A percentile compares a stretch with the other conserved stretches of the same genome.
Conservation (phyloP, 2,888 invertebrate genomes). For the Arctia plantaginis region DNA sequence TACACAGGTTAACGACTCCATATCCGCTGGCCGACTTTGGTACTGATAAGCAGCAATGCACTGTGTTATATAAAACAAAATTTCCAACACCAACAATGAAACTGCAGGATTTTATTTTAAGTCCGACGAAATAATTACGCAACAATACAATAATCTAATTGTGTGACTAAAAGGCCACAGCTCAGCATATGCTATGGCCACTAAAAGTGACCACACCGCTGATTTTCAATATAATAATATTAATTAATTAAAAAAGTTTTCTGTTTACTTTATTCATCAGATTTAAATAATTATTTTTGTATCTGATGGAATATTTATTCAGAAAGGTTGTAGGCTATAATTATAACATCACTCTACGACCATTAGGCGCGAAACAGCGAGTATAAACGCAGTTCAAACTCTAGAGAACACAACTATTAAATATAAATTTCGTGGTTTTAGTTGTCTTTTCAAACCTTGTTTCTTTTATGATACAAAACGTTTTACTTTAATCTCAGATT, state of each 20-base stretch:
- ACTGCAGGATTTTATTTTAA: background rate
- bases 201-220: too few relatives aligned
- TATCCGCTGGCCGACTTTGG: background rate
- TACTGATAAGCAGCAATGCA: slow-evolving; percentile 8
- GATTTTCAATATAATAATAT: too few relatives aligned
- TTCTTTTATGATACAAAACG: background rate
- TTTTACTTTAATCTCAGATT: background rate
- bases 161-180: too few relatives aligned
- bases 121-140: too few relatives aligned
- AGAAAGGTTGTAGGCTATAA: too few relatives aligned
- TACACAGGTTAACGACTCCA: slow-evolving; percentile 5
- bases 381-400: background rate
- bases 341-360: too few relatives aligned
- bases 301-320: too few relatives aligned
- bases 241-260: too few relatives aligned
- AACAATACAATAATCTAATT: too few relatives aligned
- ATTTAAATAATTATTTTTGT: too few relatives aligned
- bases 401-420: background rate
- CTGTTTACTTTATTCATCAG: too few relatives aligned
- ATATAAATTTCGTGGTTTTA: background rate
- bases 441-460: background rate
- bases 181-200: too few relatives aligned
- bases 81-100: background rate
- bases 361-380: background rate
- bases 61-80: background rate